Percentiles rank a stretch among this genome's conserved stretches.
Conservation (phyloP, 2,797 vertebrate species). For the Rachycentron canadum region DNA sequence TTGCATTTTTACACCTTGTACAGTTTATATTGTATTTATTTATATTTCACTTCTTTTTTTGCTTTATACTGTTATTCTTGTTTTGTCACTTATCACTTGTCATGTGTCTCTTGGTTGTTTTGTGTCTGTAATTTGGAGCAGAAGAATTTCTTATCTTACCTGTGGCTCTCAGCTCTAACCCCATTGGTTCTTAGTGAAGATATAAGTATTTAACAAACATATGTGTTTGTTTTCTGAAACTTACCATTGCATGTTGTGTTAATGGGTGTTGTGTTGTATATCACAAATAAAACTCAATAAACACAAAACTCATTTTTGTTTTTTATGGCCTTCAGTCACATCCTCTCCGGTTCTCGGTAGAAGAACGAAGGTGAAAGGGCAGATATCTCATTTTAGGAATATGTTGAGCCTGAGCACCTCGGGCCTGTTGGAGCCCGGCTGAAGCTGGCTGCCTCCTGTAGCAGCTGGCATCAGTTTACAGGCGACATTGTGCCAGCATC, state of each 20-base stretch:
- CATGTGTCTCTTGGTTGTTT: too few species aligned
- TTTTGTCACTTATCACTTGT: too few species aligned
- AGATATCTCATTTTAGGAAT: conserved; percentile 56
- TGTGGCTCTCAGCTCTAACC: too few species aligned
- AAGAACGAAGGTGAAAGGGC: conserved; percentile 51
- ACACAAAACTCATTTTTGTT: not conserved
- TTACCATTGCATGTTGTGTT: not conserved
- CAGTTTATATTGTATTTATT: too few species aligned
- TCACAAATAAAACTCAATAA: not conserved
- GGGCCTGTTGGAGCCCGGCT: conserved; percentile 52
- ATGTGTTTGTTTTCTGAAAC: too few species aligned
- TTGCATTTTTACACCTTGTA: too few species aligned
- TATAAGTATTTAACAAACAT: too few species aligned
- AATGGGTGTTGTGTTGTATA: not conserved
- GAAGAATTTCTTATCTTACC: too few species aligned
- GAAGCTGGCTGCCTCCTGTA: conserved; percentile 44
- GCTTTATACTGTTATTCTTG: too few species aligned
- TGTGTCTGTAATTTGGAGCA: too few species aligned
- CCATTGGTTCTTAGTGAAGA: not conserved
- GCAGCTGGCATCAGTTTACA: conserved; percentile 61
- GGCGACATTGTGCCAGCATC: conserved; percentile 49
- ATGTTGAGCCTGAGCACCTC: conserved; percentile 41
- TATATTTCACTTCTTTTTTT: too few species aligned
- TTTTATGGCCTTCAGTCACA: not conserved
- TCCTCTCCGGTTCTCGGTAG: conserved; percentile 4